A percentile compares a stretch with the other conserved stretches of the same genome.
Evolutionary conservation across 2,797 vertebrate species (phyloP).

Genomic region (Tolypeutes matacus): DNA sequence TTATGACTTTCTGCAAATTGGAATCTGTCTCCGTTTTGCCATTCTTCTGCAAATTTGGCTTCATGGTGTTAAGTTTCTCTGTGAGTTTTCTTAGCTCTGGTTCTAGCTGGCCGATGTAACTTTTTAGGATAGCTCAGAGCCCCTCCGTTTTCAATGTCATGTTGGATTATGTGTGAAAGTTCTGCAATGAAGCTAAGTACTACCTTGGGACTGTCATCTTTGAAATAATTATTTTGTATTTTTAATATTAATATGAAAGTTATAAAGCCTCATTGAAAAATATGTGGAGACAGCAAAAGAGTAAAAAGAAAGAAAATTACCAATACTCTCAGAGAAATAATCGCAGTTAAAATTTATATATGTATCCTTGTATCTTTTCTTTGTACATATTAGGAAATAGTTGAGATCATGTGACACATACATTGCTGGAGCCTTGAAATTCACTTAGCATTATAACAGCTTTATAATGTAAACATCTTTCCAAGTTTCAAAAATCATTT

Average conservation of each 20-base stretch:
- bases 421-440: conserved; percentile 15
- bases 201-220: neutral
- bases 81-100: neutral
- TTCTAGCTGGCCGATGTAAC: neutral
- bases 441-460: conserved; percentile 30
- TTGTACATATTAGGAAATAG: neutral
- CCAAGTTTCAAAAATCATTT: conserved; percentile 31
- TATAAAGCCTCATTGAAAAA: neutral
- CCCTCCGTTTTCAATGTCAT: neutral
- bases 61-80: neutral
- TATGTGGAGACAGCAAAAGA: neutral
- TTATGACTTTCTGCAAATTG: neutral
- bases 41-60: neutral
- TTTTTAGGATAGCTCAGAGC: neutral
- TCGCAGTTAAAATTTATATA: conserved; percentile 16
- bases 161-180: neutral
- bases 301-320: neutral
- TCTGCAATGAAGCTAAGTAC: neutral
- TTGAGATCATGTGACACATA: neutral
- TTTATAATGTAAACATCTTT: conserved; percentile 51
- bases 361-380: neutral
- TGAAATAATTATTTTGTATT: neutral
- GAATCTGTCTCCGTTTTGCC: neutral
- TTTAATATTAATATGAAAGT: conserved; percentile 6
- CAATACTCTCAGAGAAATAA: conserved; percentile 4